These are phyloP conservation scores for Grammomys surdaster DNA, from an alignment of 2,113 vertebrate genomes.

Conservation along the genomic window DNA sequence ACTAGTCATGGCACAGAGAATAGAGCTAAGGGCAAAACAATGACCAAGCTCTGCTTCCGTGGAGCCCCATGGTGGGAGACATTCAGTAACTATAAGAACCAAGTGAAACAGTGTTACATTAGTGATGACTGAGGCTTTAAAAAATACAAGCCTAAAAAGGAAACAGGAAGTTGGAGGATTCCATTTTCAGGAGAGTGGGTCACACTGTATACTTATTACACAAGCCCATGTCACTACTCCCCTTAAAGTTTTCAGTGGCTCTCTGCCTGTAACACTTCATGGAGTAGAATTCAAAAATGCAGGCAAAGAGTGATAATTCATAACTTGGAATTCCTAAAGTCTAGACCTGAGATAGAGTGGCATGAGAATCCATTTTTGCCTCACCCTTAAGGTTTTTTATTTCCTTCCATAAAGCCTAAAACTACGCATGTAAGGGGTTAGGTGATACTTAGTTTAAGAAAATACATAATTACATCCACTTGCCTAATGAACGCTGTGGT, in stretches of 20 bases:
- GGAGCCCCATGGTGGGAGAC: not conserved
- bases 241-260: no score
- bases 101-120: not conserved
- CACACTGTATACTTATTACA: not conserved
- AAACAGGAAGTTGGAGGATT: not conserved
- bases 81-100: not conserved
- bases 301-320: no score
- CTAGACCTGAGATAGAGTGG: not conserved
- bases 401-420: not conserved
- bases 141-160: slow-evolving; percentile 1
- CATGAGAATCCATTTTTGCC: not conserved
- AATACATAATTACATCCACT: not conserved
- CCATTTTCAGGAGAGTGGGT: not conserved
- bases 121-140: not conserved
- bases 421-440: not conserved
- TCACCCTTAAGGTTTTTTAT: not conserved
- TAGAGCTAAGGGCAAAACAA: not conserved
- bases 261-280: no score
- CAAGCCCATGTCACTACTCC: no score
- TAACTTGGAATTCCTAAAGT: not conserved
- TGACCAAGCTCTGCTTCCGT: not conserved
- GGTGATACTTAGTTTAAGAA: not conserved
- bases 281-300: no score
- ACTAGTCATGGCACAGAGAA: not conserved
- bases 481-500: not conserved